phyloP scores from a whole-genome alignment of 2,888 invertebrate species.

The Elmis aenea region DNA sequence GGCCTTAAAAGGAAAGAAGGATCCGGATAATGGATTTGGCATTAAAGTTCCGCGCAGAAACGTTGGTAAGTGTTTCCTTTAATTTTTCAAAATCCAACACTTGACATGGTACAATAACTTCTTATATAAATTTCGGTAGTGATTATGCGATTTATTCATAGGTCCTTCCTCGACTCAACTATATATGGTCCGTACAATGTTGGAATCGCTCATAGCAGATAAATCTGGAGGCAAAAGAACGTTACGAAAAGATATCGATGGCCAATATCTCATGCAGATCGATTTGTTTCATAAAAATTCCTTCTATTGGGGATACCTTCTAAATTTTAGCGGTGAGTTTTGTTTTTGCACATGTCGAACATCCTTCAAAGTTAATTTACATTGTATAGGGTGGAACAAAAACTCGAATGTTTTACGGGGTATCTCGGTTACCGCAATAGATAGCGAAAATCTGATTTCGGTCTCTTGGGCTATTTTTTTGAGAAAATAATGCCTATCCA shows the following conservation, averaged over 20 bases:
- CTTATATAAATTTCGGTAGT: too few relatives aligned
- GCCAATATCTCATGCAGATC: slow-evolving; percentile 85
- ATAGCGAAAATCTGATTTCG: too few relatives aligned
- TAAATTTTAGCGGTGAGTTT: slow-evolving; percentile 79
- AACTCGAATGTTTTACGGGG: too few relatives aligned
- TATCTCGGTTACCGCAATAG: too few relatives aligned
- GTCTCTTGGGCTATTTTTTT: too few relatives aligned
- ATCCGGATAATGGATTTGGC: slow-evolving; percentile 85
- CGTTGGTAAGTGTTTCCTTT: slow-evolving; percentile 67
- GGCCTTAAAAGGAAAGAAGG: slow-evolving; percentile 87
- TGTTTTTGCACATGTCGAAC: too few relatives aligned
- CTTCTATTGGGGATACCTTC: slow-evolving; percentile 93
- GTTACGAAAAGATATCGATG: slow-evolving; percentile 93
- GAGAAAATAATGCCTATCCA: too few relatives aligned
- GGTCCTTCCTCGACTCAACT: slow-evolving; percentile 89
- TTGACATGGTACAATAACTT: too few relatives aligned
- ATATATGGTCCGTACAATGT: slow-evolving; percentile 98
- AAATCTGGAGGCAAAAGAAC: slow-evolving; percentile 95
- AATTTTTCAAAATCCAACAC: not conserved
- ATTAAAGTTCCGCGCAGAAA: slow-evolving; percentile 89
- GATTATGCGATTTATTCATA: slow-evolving; percentile 33
- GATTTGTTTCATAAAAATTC: slow-evolving; percentile 94
- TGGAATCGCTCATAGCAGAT: slow-evolving; percentile 96
- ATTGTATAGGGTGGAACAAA: too few relatives aligned
- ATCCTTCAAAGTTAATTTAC: too few relatives aligned